Percentiles rank a stretch among this genome's conserved stretches.
phyloP scores from a whole-genome alignment of 1,140 invertebrate species.

The Pygmarrhopalites habei region DNA sequence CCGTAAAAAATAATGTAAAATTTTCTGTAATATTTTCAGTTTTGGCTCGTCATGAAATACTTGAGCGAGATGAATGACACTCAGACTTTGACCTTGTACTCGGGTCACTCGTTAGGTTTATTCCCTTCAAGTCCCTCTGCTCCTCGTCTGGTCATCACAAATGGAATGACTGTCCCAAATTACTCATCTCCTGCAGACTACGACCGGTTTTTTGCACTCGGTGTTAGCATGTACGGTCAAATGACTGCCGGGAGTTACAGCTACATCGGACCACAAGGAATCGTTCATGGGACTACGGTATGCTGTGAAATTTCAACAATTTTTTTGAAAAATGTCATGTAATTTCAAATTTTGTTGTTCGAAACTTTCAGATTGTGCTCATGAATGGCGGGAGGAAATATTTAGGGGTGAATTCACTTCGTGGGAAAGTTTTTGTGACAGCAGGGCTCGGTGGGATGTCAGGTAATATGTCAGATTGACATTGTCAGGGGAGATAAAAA shows the following conservation, averaged over 20 bases:
- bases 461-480: too few species aligned
- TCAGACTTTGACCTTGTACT: conserved; percentile 60
- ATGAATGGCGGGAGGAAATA: conserved; percentile 60
- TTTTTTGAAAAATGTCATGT: neutral
- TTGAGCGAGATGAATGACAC: conserved; percentile 53
- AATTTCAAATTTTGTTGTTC: neutral
- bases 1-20: conserved; percentile 12
- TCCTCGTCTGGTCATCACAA: conserved; percentile 60
- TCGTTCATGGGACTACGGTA: conserved; percentile 63
- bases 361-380: conserved; percentile 51
- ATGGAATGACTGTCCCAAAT: conserved; percentile 65
- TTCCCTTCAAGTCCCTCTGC: conserved; percentile 51
- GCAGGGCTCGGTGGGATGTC: conserved; percentile 62
- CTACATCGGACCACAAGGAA: conserved; percentile 66
- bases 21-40: conserved; percentile 44
- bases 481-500: too few species aligned
- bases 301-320: neutral
- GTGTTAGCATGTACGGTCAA: conserved; percentile 45
- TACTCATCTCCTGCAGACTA: conserved; percentile 53
- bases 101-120: conserved; percentile 59
- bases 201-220: conserved; percentile 54
- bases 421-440: conserved; percentile 57
- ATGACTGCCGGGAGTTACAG: conserved; percentile 61
- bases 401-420: conserved; percentile 48
- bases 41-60: conserved; percentile 57